Evolutionary conservation across 2,888 invertebrate species (phyloP), one percentile per base, ranked within the genome.

Genomic region (Pristionchus entomophagus): DNA sequence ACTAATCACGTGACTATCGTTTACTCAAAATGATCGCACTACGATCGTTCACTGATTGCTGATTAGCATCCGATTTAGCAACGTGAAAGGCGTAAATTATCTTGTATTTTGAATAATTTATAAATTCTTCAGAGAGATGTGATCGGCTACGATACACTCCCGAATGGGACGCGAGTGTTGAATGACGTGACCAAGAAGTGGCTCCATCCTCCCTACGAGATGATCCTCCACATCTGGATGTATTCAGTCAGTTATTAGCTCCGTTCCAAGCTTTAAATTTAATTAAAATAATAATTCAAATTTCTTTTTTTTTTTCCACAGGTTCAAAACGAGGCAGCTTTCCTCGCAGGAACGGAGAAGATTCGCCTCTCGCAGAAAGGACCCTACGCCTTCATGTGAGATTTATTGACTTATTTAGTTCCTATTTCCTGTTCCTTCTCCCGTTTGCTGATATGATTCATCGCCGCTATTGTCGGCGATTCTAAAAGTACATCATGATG

Each of bases 141-240:
- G 73, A 88, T 93, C n/a, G 93, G 92, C 10, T 88, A 86, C 78
- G 91, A 90, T 41, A 83, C 73, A n/a, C 80, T 80, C 19, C 81
- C 86, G 22, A 91, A 91, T 85, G 93, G 92, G 29, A 90, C 90
- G 12, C 88, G 90, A 32, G 87, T 88, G 19, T 89, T 88, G 53
- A 92, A 90, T 65, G 86, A 87, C 29, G 90, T 91, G 88, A 91
- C 93, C 14, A 56, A 89, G 84, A 90, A 88, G 41, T 93, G 93
- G 91, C 59, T 88, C 41, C 85, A 88, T 22, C 93, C 93, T 5
- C 88, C 89, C 6, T 93, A 92, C 86, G 87, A 89, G 65, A 90
- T 93, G 89, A 86, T 88, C 45, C 59, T 90, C 77, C 88, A 90
- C 65, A 89, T 91, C 65, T 91, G 88, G 88, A 88, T 91, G 86